Evolutionary conservation across 2,888 invertebrate genomes (phyloP), one percentile per base, ranked within the genome.

Genomic region (Epinotia nisella): DNA sequence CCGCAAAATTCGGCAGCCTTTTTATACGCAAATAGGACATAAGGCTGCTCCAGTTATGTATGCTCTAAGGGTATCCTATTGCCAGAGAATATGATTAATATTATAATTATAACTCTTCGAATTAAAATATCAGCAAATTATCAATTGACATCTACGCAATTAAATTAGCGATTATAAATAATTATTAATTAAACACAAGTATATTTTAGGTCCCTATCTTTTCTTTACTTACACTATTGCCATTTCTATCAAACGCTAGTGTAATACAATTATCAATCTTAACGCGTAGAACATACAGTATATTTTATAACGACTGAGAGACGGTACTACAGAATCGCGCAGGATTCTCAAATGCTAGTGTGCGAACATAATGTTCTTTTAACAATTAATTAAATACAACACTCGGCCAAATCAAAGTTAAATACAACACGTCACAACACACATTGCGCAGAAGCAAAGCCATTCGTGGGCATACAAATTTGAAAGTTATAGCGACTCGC

Each of bases 201-300:
- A 51, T 70, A 55, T 13, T n/a, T 66, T 71, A 71, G 71, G 66
- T 71, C 60, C 71, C 60, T 66, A 72, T 72, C 7, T 55, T 61
- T 66, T 49, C 29, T 51, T 39, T 65, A 59, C 51, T 24, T 59
- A 64, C 24, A 69, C 49, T 41, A 56, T 24, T 3, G 21, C 59
- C 19, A 53, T 49, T 35, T 64, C 39, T 53, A 53, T 15, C 56
- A 39, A 24, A 59, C 65, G 59, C 19, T 17, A 51, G 19, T 58
- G 24, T 15, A 49, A 56, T 64, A 64, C 58, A 35, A 70, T 64
- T 64, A 55, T 58, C n/a, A 71, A 59, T 53, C 58, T 71, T 71
- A 70, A 53, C 13, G 17, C 65, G 19, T 66, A 71, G 53, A 39
- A 55, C 45, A 58, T 35, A 62, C 45, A 35, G 19, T 56, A n/a